phyloP scores from a whole-genome alignment of 2,113 vertebrate species.

The Paralichthys olivaceus region DNA sequence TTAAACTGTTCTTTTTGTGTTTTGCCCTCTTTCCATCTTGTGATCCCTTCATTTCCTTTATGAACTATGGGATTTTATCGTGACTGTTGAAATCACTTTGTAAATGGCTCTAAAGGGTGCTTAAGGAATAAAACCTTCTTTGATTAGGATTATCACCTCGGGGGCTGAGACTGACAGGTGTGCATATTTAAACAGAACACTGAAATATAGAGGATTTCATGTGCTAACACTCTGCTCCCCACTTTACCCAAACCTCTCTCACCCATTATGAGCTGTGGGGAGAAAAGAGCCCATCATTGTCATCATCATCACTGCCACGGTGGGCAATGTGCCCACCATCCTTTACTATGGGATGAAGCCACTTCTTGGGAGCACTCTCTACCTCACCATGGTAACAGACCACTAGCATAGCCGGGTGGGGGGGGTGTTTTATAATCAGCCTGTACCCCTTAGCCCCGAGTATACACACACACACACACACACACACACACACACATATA shows the following conservation, averaged over 20 bases:
- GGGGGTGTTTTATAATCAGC: constrained; percentile 33
- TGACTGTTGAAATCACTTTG: not conserved
- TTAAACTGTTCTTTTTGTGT: not conserved
- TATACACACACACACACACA: constrained; percentile 9
- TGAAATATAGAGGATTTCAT: constrained; percentile 25
- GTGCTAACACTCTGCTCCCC: constrained; percentile 12
- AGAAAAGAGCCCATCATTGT: constrained; percentile 42
- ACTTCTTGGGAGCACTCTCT: constrained; percentile 50
- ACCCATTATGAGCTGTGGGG: constrained; percentile 38
- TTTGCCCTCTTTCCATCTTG: not conserved
- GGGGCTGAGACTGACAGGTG: constrained; percentile 4
- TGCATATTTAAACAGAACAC: not conserved
- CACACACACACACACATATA: constrained; percentile 9
- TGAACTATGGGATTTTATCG: not conserved
- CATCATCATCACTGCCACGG: constrained; percentile 36
- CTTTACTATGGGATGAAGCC: constrained; percentile 45
- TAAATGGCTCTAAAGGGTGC: constrained; percentile 1
- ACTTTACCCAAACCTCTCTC: constrained; percentile 25
- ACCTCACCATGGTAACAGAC: constrained; percentile 66
- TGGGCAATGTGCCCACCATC: constrained; percentile 29
- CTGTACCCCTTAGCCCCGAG: not conserved
- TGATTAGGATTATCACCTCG: not conserved
- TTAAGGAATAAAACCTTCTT: not conserved
- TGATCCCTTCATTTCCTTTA: not conserved
- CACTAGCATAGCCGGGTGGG: constrained; percentile 27